Evolutionary conservation across 2,888 invertebrate genomes (phyloP).

Genomic region (Lutraria lutraria): DNA sequence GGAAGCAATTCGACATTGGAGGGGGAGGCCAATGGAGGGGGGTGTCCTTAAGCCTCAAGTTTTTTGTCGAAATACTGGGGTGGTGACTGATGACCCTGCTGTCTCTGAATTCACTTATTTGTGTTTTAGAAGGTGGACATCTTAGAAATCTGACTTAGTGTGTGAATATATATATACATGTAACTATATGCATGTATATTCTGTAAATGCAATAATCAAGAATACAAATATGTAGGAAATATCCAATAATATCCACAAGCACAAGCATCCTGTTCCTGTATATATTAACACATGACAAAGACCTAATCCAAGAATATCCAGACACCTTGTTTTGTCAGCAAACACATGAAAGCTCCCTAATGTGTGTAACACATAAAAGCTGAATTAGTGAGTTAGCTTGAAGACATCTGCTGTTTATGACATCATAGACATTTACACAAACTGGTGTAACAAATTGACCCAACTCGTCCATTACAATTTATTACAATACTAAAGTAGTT

Average conservation of each 20-base stretch:
- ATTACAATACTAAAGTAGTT: background rate
- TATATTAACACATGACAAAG: background rate
- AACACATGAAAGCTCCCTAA: background rate
- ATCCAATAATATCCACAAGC: background rate
- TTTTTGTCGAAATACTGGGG: no score
- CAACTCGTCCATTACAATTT: background rate
- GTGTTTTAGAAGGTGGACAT: no score
- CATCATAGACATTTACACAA: background rate
- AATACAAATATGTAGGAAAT: background rate
- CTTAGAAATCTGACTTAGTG: no score
- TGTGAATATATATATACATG: no score
- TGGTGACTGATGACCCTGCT: no score
- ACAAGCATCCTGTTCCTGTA: background rate
- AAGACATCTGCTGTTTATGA: slow-evolving; percentile 14
- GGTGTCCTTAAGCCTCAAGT: no score
- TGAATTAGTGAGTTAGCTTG: background rate
- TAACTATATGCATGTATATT: background rate
- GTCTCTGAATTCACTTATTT: no score
- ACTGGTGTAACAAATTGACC: no score
- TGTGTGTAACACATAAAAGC: background rate
- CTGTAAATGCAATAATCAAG: background rate
- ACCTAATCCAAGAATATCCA: background rate
- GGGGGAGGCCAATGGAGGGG: no score
- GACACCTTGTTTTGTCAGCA: background rate
- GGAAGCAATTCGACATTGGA: no score